phyloP scores from a whole-genome alignment of 2,888 invertebrate species.

The Meteorus colon region DNA sequence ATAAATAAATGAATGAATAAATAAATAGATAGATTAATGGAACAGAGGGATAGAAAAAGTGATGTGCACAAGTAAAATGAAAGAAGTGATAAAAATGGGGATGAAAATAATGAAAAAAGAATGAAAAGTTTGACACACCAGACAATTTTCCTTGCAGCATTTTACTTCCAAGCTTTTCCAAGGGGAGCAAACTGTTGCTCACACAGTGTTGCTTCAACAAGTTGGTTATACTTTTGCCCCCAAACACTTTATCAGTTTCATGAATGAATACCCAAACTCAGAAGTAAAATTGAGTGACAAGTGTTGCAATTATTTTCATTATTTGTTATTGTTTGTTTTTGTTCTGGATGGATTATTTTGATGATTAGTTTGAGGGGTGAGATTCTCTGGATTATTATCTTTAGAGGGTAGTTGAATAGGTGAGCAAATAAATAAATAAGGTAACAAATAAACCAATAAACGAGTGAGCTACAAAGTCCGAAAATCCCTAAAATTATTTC shows the following conservation, averaged over 20 bases:
- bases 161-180: slow-evolving; percentile 45
- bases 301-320: not conserved
- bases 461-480: too few relatives aligned
- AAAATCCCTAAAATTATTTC: too few relatives aligned
- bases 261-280: not conserved
- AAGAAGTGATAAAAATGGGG: not conserved
- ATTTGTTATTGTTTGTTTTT: not conserved
- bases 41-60: not conserved
- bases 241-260: not conserved
- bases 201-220: slow-evolving; percentile 64
- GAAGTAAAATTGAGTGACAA: not conserved
- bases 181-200: slow-evolving; percentile 72
- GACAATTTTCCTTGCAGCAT: slow-evolving; percentile 4
- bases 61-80: not conserved
- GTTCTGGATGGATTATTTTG: too few relatives aligned
- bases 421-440: too few relatives aligned
- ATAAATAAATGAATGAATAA: not conserved
- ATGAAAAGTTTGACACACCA: not conserved
- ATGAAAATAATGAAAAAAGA: not conserved
- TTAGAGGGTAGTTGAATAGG: too few relatives aligned
- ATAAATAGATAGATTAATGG: not conserved
- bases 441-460: too few relatives aligned
- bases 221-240: slow-evolving; percentile 56
- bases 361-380: too few relatives aligned
- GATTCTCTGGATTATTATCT: too few relatives aligned